Evolutionary conservation across 1,140 invertebrate genomes (phyloP).

Genomic region (Holcopasites calliopsidis): DNA sequence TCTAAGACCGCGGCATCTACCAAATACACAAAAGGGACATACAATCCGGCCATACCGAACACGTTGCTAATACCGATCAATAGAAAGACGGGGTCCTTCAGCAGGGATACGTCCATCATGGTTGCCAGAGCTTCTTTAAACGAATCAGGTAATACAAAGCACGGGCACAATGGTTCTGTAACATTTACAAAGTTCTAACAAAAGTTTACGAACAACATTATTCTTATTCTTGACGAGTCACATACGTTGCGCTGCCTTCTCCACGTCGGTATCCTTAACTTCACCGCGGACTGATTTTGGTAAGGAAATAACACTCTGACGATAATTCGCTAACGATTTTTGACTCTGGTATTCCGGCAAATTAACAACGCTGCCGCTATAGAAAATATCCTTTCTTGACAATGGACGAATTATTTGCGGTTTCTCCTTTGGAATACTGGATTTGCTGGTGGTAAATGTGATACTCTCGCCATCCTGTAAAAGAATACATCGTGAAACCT

Average conservation of each 20-base stretch:
- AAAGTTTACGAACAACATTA: background rate
- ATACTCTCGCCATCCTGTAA: slow-evolving; percentile 76
- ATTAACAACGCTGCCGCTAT: slow-evolving; percentile 95
- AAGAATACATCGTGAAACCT: background rate
- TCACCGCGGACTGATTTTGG: slow-evolving; percentile 84
- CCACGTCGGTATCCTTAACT: slow-evolving; percentile 83
- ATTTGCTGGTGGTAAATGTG: slow-evolving; percentile 78
- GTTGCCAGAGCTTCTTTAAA: slow-evolving; percentile 91
- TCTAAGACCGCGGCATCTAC: slow-evolving; percentile 89
- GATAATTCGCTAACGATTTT: slow-evolving; percentile 92
- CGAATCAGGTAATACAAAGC: slow-evolving; percentile 88
- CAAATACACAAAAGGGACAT: slow-evolving; percentile 97
- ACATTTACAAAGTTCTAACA: slow-evolving; percentile 21
- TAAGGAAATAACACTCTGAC: slow-evolving; percentile 90
- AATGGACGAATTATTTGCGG: slow-evolving; percentile 92
- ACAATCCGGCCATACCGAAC: slow-evolving; percentile 96
- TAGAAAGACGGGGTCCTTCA: slow-evolving; percentile 95
- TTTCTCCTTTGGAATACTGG: slow-evolving; percentile 81
- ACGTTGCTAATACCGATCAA: slow-evolving; percentile 96
- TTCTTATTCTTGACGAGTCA: slow-evolving; percentile 39
- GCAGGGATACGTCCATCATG: slow-evolving; percentile 95
- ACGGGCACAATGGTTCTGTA: slow-evolving; percentile 85
- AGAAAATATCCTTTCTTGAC: slow-evolving; percentile 98
- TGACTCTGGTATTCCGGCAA: slow-evolving; percentile 95
- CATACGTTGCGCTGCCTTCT: slow-evolving; percentile 85